Evolutionary conservation across 2,113 vertebrate genomes (phyloP).

Genomic region (Chinchilla lanigera): DNA sequence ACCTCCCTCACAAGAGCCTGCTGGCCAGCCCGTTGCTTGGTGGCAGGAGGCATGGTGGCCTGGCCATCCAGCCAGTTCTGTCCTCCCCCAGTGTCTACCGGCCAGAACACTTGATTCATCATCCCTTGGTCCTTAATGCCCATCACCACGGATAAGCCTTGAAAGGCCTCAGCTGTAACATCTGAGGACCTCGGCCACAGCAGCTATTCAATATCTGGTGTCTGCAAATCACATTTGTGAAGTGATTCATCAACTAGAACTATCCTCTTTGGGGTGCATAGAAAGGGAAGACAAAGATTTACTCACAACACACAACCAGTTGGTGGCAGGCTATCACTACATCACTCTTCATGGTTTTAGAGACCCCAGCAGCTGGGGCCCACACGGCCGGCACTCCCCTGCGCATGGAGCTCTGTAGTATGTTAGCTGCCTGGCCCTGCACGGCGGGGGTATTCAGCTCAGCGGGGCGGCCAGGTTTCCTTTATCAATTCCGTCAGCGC

Average conservation of each 20-base stretch:
- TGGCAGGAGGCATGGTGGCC: background rate
- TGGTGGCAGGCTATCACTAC: background rate
- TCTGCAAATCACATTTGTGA: background rate
- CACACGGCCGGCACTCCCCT: background rate
- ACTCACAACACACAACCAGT: background rate
- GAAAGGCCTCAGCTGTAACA: background rate
- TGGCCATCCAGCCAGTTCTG: background rate
- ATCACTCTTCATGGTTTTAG: background rate
- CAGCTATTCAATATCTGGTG: background rate
- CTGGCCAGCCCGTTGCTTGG: background rate
- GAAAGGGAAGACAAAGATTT: background rate
- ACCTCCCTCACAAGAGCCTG: background rate
- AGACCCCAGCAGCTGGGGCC: background rate
- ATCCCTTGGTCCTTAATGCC: background rate
- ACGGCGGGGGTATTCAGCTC: constrained; percentile 9
- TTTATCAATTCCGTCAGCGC: background rate
- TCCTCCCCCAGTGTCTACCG: background rate
- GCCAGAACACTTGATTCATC: background rate
- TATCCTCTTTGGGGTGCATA: background rate
- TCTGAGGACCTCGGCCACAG: background rate
- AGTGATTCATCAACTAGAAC: background rate
- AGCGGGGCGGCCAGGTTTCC: constrained; percentile 19
- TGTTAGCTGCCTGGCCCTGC: background rate
- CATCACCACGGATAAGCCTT: background rate
- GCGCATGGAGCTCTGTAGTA: background rate